Evolutionary conservation across 2,888 invertebrate species (phyloP), one percentile per base, ranked within the genome.

Genomic region (Melinaea marsaeus): DNA sequence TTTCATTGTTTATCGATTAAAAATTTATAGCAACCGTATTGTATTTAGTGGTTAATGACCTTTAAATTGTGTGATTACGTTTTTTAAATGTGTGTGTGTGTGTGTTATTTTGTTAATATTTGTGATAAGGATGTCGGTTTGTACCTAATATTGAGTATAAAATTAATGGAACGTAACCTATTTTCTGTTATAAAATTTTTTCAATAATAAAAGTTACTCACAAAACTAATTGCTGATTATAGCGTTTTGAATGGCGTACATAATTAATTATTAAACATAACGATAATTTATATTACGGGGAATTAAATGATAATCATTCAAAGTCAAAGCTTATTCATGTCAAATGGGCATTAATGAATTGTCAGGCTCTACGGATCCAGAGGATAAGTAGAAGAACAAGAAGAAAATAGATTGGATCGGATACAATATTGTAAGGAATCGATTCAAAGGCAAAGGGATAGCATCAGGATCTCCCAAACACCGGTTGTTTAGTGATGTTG

Each of bases 401-500:
- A 57, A 32, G 42, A 48, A 34, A 54, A 57, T 57, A 46, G 56
- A 64, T 33, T 11, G 42, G 60, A 58, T 48, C 56, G 57, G 61
- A 58, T 59, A 58, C 51, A 55, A 60, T 33, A 55, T 63, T 72
- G 79, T 76, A 77, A 77, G 75, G 74, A 70, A 75, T 82, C 79
- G 83, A 87, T 84, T 85, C 84, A 88, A 85, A 85, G 84, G 81
- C 83, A 71, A 85, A 85, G 84, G 81, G 82, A 71, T 78, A 80
- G 81, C 79, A 80, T 79, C 80, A 70, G 76, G 80, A 78, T 85
- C 84, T 78, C 83, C 89, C 83, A 89, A 90, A 90, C 89, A 89
- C 86, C 85, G 87, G 86, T 86, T 88, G 89, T 90, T 90, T 90
- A 86, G 89, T 88, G 84, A 85, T 85, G 89, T 81, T 88, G 88